phyloP scores from a whole-genome alignment of 1,140 invertebrate species.

The Drosophila athabasca region DNA sequence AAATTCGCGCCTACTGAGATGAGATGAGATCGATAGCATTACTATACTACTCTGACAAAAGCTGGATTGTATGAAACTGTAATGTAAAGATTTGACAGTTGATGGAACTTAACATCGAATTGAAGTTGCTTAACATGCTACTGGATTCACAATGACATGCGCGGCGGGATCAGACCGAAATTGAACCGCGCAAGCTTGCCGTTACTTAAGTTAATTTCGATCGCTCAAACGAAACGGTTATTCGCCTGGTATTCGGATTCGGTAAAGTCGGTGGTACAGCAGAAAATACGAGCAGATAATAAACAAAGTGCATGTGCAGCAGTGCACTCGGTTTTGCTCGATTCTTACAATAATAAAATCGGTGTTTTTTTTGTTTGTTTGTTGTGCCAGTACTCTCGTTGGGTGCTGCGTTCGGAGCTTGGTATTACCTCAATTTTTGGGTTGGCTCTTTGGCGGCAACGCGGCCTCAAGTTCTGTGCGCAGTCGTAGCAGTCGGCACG shows the following conservation, averaged over 20 bases:
- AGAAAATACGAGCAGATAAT: slow-evolving; percentile 32
- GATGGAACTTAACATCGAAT: too few species aligned
- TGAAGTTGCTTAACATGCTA: too few species aligned
- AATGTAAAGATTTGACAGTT: too few species aligned
- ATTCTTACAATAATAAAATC: background rate
- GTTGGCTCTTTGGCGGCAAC: slow-evolving; percentile 24
- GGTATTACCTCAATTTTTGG: slow-evolving; percentile 24
- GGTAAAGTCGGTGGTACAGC: slow-evolving; percentile 19
- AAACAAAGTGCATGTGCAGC: slow-evolving; percentile 44
- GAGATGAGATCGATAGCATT: too few species aligned
- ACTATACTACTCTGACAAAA: too few species aligned
- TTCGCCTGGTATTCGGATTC: slow-evolving; percentile 26
- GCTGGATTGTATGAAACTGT: too few species aligned
- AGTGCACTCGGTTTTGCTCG: slow-evolving; percentile 21
- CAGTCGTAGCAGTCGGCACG: background rate
- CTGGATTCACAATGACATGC: too few species aligned
- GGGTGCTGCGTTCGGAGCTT: slow-evolving; percentile 21
- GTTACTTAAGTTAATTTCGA: slow-evolving; percentile 55
- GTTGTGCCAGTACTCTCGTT: slow-evolving; percentile 23
- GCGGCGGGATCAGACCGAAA: slow-evolving; percentile 3
- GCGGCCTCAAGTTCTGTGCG: slow-evolving; percentile 37
- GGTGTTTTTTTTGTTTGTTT: slow-evolving; percentile 3
- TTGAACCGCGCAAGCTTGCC: slow-evolving; percentile 21
- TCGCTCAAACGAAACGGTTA: slow-evolving; percentile 56
- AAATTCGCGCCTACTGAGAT: too few species aligned